Conservation (phyloP, 2,888 invertebrate species). For the Leptarthrus brevirostris region DNA sequence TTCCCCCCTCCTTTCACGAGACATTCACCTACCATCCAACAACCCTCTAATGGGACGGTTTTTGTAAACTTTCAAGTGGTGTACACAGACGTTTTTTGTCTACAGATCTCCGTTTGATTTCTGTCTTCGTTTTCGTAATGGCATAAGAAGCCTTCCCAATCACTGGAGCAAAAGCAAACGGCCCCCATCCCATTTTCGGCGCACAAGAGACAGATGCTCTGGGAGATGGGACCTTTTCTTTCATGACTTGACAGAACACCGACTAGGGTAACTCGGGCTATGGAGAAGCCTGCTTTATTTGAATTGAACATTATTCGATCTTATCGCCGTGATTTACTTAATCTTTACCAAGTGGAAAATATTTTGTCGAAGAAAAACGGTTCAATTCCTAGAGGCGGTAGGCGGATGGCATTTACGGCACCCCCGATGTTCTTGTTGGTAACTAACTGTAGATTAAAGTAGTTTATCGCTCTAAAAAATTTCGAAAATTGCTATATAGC, state of each 20-base stretch:
- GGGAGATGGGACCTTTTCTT: constrained; percentile 44
- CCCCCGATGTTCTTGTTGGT: constrained; percentile 22
- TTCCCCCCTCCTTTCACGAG: not conserved
- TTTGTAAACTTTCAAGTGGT: constrained; percentile 48
- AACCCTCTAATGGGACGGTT: constrained; percentile 37
- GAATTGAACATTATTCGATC: constrained; percentile 48
- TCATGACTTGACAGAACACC: constrained; percentile 33
- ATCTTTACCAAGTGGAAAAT: constrained; percentile 49
- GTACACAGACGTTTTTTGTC: constrained; percentile 47
- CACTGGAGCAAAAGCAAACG: constrained; percentile 3
- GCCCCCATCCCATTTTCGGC: constrained; percentile 5
- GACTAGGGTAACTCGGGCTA: not conserved
- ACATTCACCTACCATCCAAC: not conserved
- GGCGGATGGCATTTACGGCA: constrained; percentile 6
- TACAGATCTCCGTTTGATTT: constrained; percentile 48
- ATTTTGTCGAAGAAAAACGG: constrained; percentile 41
- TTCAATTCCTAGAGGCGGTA: constrained; percentile 28
- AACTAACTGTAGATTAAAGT: constrained; percentile 25
- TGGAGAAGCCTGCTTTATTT: constrained; percentile 23
- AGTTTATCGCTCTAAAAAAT: constrained; percentile 38
- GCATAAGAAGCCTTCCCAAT: constrained; percentile 35
- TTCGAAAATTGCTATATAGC: not conserved
- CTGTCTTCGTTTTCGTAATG: constrained; percentile 48
- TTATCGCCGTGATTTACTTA: constrained; percentile 48
- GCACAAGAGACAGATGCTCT: constrained; percentile 41